These are phyloP conservation scores for Neolamprologus sp. DNA, from an alignment of 2,113 vertebrate genomes.

Conservation along the genomic window DNA sequence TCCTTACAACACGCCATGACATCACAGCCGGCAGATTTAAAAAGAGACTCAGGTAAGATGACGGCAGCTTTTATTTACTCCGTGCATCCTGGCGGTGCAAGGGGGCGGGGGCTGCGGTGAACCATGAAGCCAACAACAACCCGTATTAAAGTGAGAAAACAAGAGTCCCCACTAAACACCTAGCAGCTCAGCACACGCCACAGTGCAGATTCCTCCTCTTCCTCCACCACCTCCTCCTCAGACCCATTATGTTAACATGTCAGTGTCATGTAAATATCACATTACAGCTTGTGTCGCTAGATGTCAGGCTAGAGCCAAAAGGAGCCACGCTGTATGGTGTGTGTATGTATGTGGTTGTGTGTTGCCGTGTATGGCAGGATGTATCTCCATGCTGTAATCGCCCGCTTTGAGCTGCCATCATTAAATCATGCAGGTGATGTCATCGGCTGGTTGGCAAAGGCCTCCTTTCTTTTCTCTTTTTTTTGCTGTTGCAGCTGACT, in stretches of 20 bases:
- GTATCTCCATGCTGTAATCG: slow-evolving; percentile 21
- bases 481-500: not conserved
- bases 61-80: not conserved
- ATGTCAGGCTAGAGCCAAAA: slow-evolving; percentile 69
- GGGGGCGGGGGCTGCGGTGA: not conserved
- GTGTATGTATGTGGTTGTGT: slow-evolving; percentile 5
- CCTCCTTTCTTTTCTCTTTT: not conserved
- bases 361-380: not conserved
- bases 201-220: not conserved
- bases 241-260: slow-evolving; percentile 7
- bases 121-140: not conserved
- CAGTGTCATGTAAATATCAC: slow-evolving; percentile 24
- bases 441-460: not conserved
- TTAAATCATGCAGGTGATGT: slow-evolving; percentile 47
- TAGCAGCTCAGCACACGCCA: not conserved
- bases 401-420: slow-evolving; percentile 2
- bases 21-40: not conserved
- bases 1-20: slow-evolving; percentile 17
- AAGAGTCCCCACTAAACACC: not conserved
- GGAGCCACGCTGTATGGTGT: not conserved
- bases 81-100: not conserved
- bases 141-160: not conserved
- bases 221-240: not conserved
- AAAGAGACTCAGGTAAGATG: not conserved
- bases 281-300: slow-evolving; percentile 59